Evolutionary conservation across 2,888 invertebrate species (phyloP).

Genomic region (Stegana nigrithorax): DNA sequence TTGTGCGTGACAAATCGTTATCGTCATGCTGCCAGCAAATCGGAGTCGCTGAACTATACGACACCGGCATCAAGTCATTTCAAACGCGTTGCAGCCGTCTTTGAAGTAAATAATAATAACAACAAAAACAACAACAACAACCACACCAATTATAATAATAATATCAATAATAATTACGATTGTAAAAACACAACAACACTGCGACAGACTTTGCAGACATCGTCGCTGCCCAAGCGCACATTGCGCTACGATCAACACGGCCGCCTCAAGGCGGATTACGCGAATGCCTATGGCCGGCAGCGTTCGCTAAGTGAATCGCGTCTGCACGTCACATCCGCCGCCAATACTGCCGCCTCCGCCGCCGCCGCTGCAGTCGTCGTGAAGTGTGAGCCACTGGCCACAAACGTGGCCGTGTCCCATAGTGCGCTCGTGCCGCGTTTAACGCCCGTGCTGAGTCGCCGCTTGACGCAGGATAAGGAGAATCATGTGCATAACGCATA

Average conservation of each 20-base stretch:
- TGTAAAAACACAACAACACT: too few relatives aligned
- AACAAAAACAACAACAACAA: slow-evolving; percentile 29
- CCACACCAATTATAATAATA: background rate
- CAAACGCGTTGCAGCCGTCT: slow-evolving; percentile 17
- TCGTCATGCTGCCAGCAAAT: too few relatives aligned
- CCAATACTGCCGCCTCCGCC: too few relatives aligned
- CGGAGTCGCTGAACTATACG: too few relatives aligned
- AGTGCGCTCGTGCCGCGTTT: slow-evolving; percentile 32
- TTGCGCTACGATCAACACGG: slow-evolving; percentile 61
- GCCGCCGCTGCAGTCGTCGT: slow-evolving; percentile 11
- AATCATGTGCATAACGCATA: too few relatives aligned
- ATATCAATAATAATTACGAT: too few relatives aligned
- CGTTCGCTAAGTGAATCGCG: slow-evolving; percentile 40
- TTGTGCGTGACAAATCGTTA: too few relatives aligned
- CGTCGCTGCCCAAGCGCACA: slow-evolving; percentile 37
- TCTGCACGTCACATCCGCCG: too few relatives aligned
- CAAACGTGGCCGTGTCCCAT: slow-evolving; percentile 21
- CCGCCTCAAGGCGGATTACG: slow-evolving; percentile 47
- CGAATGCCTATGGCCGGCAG: slow-evolving; percentile 16
- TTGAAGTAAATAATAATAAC: slow-evolving; percentile 36
- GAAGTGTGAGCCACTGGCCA: slow-evolving; percentile 17
- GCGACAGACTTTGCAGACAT: slow-evolving; percentile 1
- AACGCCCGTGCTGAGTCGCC: slow-evolving; percentile 40
- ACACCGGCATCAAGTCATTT: too few relatives aligned
- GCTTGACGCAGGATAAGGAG: slow-evolving; percentile 28